Evolutionary conservation across 2,113 vertebrate species (phyloP).

Genomic region (Caretta caretta): DNA sequence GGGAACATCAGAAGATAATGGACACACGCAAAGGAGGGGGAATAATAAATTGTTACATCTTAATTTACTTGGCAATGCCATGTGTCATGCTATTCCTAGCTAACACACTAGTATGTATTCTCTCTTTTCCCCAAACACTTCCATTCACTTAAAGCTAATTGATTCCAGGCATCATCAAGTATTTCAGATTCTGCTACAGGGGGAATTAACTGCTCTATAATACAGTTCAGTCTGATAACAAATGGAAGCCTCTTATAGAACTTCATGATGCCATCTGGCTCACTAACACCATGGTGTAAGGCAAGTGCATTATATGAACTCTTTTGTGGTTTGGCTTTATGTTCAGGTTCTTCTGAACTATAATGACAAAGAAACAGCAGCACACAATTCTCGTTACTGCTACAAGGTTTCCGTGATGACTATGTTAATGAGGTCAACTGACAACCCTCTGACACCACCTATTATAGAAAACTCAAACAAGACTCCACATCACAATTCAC

Average conservation of each 20-base stretch:
- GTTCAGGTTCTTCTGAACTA: constrained; percentile 7
- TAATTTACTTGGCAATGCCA: not conserved
- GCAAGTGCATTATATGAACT: not conserved
- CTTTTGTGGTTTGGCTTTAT: not conserved
- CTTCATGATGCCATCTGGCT: not conserved
- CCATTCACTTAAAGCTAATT: not conserved
- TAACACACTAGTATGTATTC: not conserved
- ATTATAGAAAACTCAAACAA: not conserved
- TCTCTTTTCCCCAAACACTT: not conserved
- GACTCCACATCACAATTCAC: not conserved
- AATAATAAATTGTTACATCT: not conserved
- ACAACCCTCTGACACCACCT: not conserved
- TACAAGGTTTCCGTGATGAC: not conserved
- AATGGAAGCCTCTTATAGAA: constrained; percentile 4
- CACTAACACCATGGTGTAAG: not conserved
- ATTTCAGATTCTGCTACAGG: constrained; percentile 31
- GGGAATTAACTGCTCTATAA: constrained; percentile 8
- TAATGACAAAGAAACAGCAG: not conserved
- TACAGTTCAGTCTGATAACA: not conserved
- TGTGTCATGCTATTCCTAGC: not conserved
- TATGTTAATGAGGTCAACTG: not conserved
- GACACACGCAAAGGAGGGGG: not conserved
- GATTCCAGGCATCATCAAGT: not conserved
- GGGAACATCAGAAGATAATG: not conserved
- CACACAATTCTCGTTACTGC: not conserved